Evolutionary conservation across 2,888 invertebrate species (phyloP).

Genomic region (Pemphredon lugubris): DNA sequence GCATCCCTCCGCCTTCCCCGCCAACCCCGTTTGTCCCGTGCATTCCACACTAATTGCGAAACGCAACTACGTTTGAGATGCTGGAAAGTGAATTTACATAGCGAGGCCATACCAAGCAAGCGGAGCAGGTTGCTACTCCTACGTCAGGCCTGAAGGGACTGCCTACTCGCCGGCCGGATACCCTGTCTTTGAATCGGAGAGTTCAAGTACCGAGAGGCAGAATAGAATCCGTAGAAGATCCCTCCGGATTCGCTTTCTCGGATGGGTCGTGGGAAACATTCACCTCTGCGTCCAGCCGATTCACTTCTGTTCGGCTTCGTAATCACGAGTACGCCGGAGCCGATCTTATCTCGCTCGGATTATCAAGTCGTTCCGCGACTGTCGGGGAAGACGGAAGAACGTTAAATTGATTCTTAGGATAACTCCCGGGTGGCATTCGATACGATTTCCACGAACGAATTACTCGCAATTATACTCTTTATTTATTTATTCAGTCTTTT

Average conservation of each 20-base stretch:
- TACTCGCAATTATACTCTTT: not conserved
- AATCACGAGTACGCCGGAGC: constrained; percentile 21
- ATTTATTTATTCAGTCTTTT: not conserved
- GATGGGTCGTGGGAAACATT: constrained; percentile 55
- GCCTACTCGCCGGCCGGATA: constrained; percentile 3
- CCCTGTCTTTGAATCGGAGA: too few relatives aligned
- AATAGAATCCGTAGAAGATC: too few relatives aligned
- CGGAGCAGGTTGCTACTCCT: constrained; percentile 4
- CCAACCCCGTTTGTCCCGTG: constrained; percentile 24
- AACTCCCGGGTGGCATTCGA: not conserved
- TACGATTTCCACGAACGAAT: not conserved
- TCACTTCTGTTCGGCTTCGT: constrained; percentile 21
- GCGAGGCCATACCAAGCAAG: constrained; percentile 3
- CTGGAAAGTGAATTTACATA: constrained; percentile 57
- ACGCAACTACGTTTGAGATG: constrained; percentile 55
- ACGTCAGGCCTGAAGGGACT: not conserved
- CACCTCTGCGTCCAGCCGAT: constrained; percentile 34
- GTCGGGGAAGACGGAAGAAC: constrained; percentile 24
- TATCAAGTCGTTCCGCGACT: constrained; percentile 47
- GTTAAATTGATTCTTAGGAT: constrained; percentile 44
- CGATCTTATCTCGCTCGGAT: constrained; percentile 50
- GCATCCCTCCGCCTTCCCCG: not conserved
- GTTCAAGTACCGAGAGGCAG: too few relatives aligned
- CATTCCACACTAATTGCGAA: constrained; percentile 73
- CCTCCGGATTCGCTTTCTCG: constrained; percentile 19